These are phyloP conservation scores for Scelioninae gen. 2 DNA, from an alignment of 2,888 invertebrate species.

Conservation along the genomic window DNA sequence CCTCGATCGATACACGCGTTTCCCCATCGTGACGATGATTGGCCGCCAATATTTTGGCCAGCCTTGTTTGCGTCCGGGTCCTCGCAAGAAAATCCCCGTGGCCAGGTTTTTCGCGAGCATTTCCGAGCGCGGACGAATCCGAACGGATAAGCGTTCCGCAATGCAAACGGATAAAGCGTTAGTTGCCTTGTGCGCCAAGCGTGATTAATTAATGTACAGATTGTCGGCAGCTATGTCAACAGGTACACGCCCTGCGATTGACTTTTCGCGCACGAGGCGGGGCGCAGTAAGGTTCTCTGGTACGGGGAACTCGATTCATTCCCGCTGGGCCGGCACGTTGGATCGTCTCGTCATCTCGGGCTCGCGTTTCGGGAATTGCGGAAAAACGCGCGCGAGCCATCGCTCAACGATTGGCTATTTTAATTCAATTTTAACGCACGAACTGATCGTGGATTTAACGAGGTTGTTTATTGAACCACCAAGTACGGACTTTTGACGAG, in stretches of 20 bases:
- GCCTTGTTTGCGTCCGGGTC: too few species aligned
- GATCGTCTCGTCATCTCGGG: constrained; percentile 53
- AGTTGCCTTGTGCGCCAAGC: background rate
- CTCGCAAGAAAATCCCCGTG: too few species aligned
- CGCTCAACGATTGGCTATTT: constrained; percentile 34
- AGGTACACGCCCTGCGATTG: constrained; percentile 30
- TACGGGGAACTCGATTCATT: constrained; percentile 29
- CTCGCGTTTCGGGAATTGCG: constrained; percentile 25
- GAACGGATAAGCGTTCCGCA: too few species aligned
- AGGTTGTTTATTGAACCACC: too few species aligned
- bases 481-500: too few species aligned
- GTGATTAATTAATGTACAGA: constrained; percentile 24
- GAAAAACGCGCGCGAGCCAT: constrained; percentile 29
- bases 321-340: constrained; percentile 33
- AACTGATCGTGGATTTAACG: too few species aligned
- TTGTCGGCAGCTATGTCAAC: constrained; percentile 30
- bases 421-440: too few species aligned
- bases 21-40: too few species aligned
- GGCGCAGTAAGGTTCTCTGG: constrained; percentile 49
- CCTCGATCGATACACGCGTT: too few species aligned
- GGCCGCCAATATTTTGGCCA: too few species aligned
- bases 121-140: too few species aligned
- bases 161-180: constrained; percentile 6
- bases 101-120: too few species aligned
- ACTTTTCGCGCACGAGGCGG: constrained; percentile 26